Evolutionary conservation across 2,888 invertebrate species (phyloP).

Genomic region (Neoitamus cyanurus): DNA sequence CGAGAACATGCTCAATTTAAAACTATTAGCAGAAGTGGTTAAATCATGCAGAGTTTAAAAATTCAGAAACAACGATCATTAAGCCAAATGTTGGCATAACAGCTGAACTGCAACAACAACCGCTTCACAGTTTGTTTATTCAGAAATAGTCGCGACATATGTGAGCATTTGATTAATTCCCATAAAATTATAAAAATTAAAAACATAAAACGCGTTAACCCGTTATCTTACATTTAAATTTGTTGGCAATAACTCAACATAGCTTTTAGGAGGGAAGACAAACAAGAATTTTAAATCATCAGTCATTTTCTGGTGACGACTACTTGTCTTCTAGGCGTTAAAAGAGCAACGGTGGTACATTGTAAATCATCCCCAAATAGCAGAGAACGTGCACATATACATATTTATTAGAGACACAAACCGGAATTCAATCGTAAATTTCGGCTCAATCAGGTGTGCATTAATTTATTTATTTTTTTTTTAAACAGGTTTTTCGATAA

Average conservation of each 20-base stretch:
- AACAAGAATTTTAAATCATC: background rate
- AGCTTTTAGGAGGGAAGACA: background rate
- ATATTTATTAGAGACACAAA: background rate
- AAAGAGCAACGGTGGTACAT: background rate
- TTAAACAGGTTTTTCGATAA: background rate
- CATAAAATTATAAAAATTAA: background rate
- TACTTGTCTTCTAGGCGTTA: background rate
- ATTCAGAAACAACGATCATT: background rate
- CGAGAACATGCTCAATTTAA: no score
- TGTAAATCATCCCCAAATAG: background rate
- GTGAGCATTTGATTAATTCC: background rate
- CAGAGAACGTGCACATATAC: background rate
- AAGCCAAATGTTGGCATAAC: background rate
- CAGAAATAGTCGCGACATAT: background rate
- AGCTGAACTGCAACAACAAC: no score
- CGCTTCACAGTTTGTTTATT: background rate
- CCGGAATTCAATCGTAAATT: background rate
- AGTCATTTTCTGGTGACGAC: background rate
- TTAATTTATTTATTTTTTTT: background rate
- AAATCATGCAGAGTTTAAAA: background rate
- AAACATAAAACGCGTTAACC: background rate
- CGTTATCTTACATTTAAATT: background rate
- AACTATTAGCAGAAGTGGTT: no score
- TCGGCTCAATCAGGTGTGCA: background rate
- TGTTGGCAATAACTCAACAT: background rate